Base-by-base conservation (phyloP, 2,797 vertebrate species). In the Lagocephalus sceleratus region DNA sequence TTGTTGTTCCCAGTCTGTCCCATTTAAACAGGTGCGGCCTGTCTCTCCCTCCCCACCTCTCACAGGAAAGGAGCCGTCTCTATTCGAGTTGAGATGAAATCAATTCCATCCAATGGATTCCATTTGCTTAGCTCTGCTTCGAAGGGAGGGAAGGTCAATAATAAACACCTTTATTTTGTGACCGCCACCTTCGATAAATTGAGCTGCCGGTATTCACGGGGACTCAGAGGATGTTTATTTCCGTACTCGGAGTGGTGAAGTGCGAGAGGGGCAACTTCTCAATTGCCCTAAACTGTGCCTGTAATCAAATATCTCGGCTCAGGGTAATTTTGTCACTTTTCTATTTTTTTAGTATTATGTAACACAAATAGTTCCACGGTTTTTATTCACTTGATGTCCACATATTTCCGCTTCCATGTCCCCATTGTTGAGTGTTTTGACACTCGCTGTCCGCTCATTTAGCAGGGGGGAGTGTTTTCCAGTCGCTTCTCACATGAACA, bases 231-330 rank as follows among this genome's bases (percentile, higher is more conserved):
- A 70, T 59, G 60, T 68, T 42, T 17, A 80, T 84, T 69, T 76
- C 47, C 69, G 78, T 82, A 79, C 79, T 76, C 45, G 66, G 53
- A 60, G 55, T 61, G 47, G 46, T 79, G 44, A 76, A 68, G 72
- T 76, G 75, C 63, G 63, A 68, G 9, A 41, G 41, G 42, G 16
- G 60, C 39, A 54, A 50, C 66, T 60, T 29, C 54, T 19, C 52
- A 68, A 68, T 66, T 64, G 49, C 51, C 10, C 55, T 65, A 17
- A 35, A 57, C 58, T 55, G 23, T 38, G 21, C 56, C 51, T 63
- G 63, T 55, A 55, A 69, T 64, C 60, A 47, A 47, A 45, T 47
- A 26, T 60, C 50, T 72, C 46, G 50, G 40, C 38, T 58, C n/a
- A 16, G 41, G n/a, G 35, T 62, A 42, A 60, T 73, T 65, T 75